A percentile compares a stretch with the other conserved stretches of the same genome.
phyloP scores from a whole-genome alignment of 2,113 vertebrate genomes.

The Zosterops hypoxanthus region DNA sequence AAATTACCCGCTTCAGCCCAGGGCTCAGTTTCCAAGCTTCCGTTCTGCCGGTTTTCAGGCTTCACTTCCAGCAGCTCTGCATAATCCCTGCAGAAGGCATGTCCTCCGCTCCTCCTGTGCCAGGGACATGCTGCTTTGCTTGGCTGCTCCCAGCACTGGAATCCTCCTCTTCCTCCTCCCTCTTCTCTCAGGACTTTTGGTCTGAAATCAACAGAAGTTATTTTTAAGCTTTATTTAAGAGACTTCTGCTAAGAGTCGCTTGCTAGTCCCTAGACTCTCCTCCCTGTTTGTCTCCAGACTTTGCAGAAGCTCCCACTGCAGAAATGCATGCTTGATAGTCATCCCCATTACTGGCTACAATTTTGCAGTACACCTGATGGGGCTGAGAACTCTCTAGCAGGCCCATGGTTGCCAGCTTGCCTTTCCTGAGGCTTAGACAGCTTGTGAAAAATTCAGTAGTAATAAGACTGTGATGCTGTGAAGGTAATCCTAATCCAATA shows the following conservation, averaged over 20 bases:
- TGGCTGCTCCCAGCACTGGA: background rate
- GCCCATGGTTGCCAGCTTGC: background rate
- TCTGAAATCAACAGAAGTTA: background rate
- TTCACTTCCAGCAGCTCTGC: slow-evolving; percentile 42
- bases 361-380: background rate
- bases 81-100: slow-evolving; percentile 39
- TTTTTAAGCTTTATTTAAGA: slow-evolving; percentile 4
- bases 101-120: background rate
- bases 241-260: background rate
- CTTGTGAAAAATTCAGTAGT: background rate
- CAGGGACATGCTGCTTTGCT: background rate
- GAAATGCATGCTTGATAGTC: background rate
- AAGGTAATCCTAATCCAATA: background rate
- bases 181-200: background rate
- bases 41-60: slow-evolving; percentile 10
- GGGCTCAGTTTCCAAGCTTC: slow-evolving; percentile 42
- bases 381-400: background rate
- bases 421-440: background rate
- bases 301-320: background rate
- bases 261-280: background rate
- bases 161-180: background rate
- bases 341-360: background rate
- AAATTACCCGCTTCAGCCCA: slow-evolving; percentile 53
- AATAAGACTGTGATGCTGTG: background rate
- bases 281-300: background rate